These are phyloP conservation scores for Stenurella melanura DNA, from an alignment of 2,888 invertebrate species.

Conservation along the genomic window DNA sequence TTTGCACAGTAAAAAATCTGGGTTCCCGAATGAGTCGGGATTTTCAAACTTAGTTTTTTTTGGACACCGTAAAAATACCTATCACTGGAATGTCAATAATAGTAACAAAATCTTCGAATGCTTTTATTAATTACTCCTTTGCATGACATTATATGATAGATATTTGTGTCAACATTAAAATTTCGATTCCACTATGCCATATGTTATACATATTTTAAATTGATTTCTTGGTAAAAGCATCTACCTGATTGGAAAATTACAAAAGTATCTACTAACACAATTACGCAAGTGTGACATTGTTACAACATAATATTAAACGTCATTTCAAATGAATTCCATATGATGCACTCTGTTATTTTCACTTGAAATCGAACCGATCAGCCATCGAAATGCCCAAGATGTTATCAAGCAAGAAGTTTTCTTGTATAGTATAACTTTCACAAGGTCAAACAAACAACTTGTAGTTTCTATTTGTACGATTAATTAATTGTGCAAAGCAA, in stretches of 20 bases:
- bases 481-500: constrained; percentile 31
- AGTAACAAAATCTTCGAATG: no score
- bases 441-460: constrained; percentile 18
- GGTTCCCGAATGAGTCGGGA: no score
- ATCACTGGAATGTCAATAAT: no score
- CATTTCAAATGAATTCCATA: neutral
- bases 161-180: neutral
- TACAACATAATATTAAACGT: neutral
- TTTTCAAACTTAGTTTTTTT: no score
- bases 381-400: constrained; percentile 3
- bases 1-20: no score
- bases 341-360: neutral
- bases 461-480: constrained; percentile 32
- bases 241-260: no score
- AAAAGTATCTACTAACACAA: neutral
- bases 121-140: no score
- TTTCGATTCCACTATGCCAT: neutral
- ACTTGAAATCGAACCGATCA: constrained; percentile 15
- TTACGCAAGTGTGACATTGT: neutral
- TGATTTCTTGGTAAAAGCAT: neutral
- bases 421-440: constrained; percentile 28
- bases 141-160: no score
- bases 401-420: constrained; percentile 7
- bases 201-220: neutral
- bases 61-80: no score